Base-by-base conservation (phyloP, 2,797 vertebrate genomes). In the Galagoides demidoff region DNA sequence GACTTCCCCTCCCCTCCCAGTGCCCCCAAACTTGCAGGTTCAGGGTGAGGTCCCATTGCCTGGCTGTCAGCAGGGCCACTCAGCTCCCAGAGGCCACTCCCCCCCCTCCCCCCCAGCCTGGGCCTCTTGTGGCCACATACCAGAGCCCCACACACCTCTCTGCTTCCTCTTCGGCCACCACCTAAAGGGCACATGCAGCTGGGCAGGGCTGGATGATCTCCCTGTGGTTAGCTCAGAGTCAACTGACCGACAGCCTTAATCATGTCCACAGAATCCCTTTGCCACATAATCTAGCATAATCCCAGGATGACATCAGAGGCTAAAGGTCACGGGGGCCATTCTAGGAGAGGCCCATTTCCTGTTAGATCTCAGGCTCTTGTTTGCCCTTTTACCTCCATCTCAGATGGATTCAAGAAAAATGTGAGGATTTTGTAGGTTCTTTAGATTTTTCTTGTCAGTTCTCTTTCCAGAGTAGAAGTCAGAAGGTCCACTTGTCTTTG, bases 231-330 rank as follows among this genome's bases (percentile, higher is more conserved):
- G 22, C n/a, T 10, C n/a, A 7, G 14, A 57, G 49, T 29, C 23
- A 7, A 22, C 16, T 5, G 12, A 71, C 19, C 2, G 0, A 0
- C 31, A n/a, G 64, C 39, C 76, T 49, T 23, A 3, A 13, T 13
- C 16, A 31, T 11, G 2, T 13, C 79, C 34, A 10, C 29, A 23
- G 0, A 19, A 1, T 0, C 4, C 39, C 9, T 17, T 31, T 19
- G 13, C 68, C 25, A 6, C 0, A 0, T 0, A 4, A 17, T 23
- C 5, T 10, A 1, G 16, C 1, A 0, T 4, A 5, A 7, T 19
- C 45, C 2, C 22, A 7, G 77, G 10, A 11, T 11, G 6, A 43
- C 45, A 0, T 3, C 13, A 5, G 31, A 14, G 29, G 82, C 29
- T 27, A 0, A 2, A 12, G 61, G n/a, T 31, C n/a, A 49, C 7